Conservation (phyloP, 2,797 vertebrate species). For the Ispidina picta region DNA sequence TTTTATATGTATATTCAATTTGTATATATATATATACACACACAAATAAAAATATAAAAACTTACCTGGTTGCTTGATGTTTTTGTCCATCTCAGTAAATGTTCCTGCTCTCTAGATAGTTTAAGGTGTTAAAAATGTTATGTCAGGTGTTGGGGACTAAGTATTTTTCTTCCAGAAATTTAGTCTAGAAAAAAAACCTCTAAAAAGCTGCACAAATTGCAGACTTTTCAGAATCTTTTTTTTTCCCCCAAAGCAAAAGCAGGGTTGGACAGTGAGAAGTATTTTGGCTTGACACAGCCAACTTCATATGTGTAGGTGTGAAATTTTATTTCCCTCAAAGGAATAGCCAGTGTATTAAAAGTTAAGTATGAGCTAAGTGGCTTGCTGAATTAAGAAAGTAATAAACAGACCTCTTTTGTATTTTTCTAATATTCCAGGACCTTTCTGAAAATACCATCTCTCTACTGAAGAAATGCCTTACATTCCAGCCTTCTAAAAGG, state of each 20-base stretch:
- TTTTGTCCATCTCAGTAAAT: neutral
- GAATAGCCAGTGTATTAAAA: neutral
- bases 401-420: neutral
- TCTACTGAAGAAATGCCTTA: conserved; percentile 93
- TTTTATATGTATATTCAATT: too few species aligned
- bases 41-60: neutral
- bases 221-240: neutral
- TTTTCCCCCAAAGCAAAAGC: neutral
- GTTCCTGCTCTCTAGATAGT: neutral
- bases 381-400: neutral
- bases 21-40: too few species aligned
- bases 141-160: neutral
- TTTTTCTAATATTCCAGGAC: conserved; percentile 76
- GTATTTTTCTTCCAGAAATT: neutral
- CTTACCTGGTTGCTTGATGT: neutral
- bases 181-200: neutral
- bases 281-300: neutral
- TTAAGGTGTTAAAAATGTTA: neutral
- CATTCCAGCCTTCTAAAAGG: conserved; percentile 92
- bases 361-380: neutral
- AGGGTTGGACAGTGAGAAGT: neutral
- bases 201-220: neutral
- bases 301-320: neutral
- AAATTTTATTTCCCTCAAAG: neutral
- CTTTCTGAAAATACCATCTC: conserved; percentile 84